A percentile compares a stretch with the other conserved stretches of the same genome.
These are phyloP conservation scores for Sceloporus tristichus DNA, from an alignment of 2,113 vertebrate species.

Conservation along the genomic window DNA sequence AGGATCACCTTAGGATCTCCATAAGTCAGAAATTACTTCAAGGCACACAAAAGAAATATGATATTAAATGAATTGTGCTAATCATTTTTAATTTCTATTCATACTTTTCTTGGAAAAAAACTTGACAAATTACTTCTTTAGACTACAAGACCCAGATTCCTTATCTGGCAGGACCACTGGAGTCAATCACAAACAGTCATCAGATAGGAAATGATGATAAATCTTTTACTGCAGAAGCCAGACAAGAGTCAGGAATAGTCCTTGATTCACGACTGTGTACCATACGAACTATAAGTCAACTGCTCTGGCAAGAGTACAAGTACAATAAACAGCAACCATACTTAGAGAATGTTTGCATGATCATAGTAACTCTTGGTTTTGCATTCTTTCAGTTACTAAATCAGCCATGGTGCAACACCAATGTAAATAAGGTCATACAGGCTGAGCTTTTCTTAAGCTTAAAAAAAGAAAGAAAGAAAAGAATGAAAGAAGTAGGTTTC, in stretches of 20 bases:
- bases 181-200: neutral
- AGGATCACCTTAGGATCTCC: too few species aligned
- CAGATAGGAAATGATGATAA: neutral
- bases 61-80: constrained; percentile 30
- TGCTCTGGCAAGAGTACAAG: neutral
- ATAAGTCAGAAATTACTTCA: too few species aligned
- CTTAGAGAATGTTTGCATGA: neutral
- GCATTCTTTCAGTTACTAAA: neutral
- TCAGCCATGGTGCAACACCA: neutral
- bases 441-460: neutral
- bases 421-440: neutral
- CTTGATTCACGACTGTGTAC: neutral
- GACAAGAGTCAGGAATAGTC: neutral
- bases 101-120: constrained; percentile 25
- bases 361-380: too few species aligned
- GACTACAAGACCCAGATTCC: neutral
- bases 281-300: neutral
- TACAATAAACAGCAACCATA: neutral
- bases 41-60: too few species aligned
- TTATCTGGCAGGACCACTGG: neutral
- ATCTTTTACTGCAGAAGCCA: neutral
- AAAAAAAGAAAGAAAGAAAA: neutral
- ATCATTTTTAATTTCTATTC: constrained; percentile 11
- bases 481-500: neutral
- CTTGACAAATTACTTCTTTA: too few species aligned